Evolutionary conservation across 2,797 vertebrate genomes (phyloP), one percentile per base, ranked within the genome.

Genomic region (Liparis tanakae): DNA sequence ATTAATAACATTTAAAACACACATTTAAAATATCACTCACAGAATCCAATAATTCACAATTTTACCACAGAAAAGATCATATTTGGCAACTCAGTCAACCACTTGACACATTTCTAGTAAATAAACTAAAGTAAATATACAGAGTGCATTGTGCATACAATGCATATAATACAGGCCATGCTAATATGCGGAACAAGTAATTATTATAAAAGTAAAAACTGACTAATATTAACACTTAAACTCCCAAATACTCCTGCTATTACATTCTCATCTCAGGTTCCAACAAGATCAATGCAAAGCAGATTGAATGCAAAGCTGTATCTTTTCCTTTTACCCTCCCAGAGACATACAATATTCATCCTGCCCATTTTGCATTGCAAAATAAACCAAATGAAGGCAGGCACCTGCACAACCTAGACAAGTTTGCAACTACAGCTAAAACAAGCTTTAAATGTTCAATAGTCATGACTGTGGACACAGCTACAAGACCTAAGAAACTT

Each of bases 251-350:
- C 53, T 55, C 3, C 36, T 39, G 39, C 39, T 80, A 67, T 41
- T 78, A 82, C 81, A 84, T 88, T 88, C 80, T 76, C 79, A 83
- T 89, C 72, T 75, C 55, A 64, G 15, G 70, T 65, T 81, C 75
- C 39, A 81, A 85, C 81, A 74, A 88, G 89, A 89, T 81, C 20
- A 83, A 89, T 90, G 85, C 88, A 92, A 91, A 92, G 76, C 68
- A 86, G 78, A 85, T 22, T 72, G 72, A 79, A 88, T 88, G 83
- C 76, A 82, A 81, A 85, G 78, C 60, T 81, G 74, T 61, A 70
- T 80, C 62, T 25, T 70, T 50, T 77, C 41, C 55, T 25, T 61
- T 48, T 44, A 25, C 78, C 85, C 73, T 75, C 76, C 76, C 67
- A 72, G 20, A 8, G 41, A 67, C 48, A 70, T 70, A 22, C 53